Evolutionary conservation across 1,140 invertebrate genomes (phyloP).

Genomic region (Ceratosolen fusciceps): DNA sequence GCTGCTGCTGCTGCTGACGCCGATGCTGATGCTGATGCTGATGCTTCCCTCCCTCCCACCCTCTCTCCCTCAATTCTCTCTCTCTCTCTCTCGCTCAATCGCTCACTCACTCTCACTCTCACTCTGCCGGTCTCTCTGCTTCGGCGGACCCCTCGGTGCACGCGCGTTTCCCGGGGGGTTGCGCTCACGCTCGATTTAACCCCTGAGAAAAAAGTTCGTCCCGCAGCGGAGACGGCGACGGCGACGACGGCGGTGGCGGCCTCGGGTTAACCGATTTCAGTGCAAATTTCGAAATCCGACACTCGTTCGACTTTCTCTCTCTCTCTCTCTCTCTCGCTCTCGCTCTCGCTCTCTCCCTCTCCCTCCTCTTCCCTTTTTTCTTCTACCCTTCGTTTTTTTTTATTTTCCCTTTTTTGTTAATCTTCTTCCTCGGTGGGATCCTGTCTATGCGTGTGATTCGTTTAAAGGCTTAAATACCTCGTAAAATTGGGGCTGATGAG

Average conservation of each 20-base stretch:
- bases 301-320: constrained; percentile 34
- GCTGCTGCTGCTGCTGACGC: too few species aligned
- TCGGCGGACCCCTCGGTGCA: constrained; percentile 45
- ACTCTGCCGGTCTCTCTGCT: too few species aligned
- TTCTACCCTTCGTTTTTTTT: too few species aligned
- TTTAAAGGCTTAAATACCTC: constrained; percentile 72
- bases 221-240: too few species aligned
- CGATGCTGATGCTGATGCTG: too few species aligned
- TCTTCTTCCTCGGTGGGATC: constrained; percentile 37
- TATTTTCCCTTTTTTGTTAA: neutral
- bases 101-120: too few species aligned
- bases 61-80: constrained; percentile 47
- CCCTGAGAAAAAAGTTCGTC: constrained; percentile 68
- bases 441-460: constrained; percentile 54
- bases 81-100: too few species aligned
- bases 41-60: too few species aligned
- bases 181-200: constrained; percentile 69
- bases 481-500: constrained; percentile 63
- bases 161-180: constrained; percentile 51
- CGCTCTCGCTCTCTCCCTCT: constrained; percentile 36
- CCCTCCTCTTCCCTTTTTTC: constrained; percentile 42
- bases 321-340: constrained; percentile 38
- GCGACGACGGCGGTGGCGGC: too few species aligned
- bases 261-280: constrained; percentile 70
- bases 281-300: constrained; percentile 67